These are phyloP conservation scores for Ibycter americanus DNA, from an alignment of 2,797 vertebrate species.

Conservation along the genomic window DNA sequence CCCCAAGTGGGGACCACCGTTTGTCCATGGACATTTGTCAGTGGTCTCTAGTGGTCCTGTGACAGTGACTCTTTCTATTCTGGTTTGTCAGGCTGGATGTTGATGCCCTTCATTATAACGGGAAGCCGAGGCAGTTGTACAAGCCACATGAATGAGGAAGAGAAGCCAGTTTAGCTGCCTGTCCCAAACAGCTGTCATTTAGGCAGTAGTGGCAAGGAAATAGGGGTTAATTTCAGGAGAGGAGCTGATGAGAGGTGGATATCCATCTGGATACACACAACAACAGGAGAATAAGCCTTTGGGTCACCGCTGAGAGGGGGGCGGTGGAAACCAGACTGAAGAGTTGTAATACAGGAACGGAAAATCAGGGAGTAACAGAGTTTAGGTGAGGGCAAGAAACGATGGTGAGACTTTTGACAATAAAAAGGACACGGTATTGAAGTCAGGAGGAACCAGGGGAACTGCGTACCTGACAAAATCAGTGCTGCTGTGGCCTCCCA, in stretches of 20 bases:
- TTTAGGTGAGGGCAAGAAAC: neutral
- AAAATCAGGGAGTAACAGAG: neutral
- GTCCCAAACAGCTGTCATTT: neutral
- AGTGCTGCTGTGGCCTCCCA: neutral
- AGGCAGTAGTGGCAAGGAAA: neutral
- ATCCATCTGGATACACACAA: neutral
- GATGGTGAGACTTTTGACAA: neutral
- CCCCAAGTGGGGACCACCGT: accelerated
- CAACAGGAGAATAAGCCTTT: neutral
- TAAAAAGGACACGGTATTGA: neutral
- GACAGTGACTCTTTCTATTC: neutral
- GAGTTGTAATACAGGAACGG: neutral
- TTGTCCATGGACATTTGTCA: neutral
- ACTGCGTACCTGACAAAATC: neutral
- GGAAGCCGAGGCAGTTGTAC: neutral
- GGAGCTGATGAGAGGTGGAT: neutral
- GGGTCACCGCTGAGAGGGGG: neutral
- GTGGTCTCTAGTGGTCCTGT: neutral
- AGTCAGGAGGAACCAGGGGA: neutral
- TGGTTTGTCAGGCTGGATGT: neutral
- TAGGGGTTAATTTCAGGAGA: neutral
- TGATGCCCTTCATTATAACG: neutral
- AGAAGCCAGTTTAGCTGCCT: neutral
- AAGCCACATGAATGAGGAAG: neutral
- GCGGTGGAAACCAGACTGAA: accelerated